phyloP scores from a whole-genome alignment of 2,113 vertebrate genomes.

The Cyphomyrus discorhynchus region DNA sequence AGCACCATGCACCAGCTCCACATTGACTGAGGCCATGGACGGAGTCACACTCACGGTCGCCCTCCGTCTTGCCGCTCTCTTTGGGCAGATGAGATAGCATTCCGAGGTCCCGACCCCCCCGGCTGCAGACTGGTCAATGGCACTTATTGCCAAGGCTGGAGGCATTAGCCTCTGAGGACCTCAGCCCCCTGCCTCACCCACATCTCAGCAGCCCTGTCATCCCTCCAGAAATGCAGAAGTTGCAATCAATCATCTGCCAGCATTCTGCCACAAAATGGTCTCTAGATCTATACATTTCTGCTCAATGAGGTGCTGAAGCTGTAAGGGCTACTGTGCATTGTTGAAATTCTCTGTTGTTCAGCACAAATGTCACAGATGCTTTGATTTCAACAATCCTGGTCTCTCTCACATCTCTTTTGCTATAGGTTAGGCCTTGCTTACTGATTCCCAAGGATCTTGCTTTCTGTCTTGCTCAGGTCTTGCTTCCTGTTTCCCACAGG shows the following conservation, averaged over 20 bases:
- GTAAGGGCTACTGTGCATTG: not conserved
- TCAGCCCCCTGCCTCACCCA: not conserved
- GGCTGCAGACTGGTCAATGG: not conserved
- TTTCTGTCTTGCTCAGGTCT: not conserved
- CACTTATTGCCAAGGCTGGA: not conserved
- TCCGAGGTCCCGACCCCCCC: not conserved
- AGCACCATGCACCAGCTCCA: not conserved
- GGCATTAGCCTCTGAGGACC: not conserved
- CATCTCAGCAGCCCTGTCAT: not conserved
- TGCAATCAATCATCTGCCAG: not conserved
- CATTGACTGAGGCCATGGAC: not conserved
- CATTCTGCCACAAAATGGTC: not conserved
- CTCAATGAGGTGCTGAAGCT: not conserved
- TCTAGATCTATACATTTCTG: not conserved
- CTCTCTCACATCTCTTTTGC: not conserved
- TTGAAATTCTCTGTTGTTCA: not conserved
- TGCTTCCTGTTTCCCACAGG: not conserved
- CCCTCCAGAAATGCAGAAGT: not conserved
- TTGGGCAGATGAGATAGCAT: not conserved
- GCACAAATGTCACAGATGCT: not conserved
- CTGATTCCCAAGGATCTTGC: not conserved
- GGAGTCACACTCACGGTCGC: not conserved
- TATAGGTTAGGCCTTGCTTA: not conserved
- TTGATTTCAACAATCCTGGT: not conserved
- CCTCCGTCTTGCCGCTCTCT: not conserved